These are phyloP conservation scores for Diplodus puntazzo DNA, from an alignment of 2,797 vertebrate species.

Conservation along the genomic window DNA sequence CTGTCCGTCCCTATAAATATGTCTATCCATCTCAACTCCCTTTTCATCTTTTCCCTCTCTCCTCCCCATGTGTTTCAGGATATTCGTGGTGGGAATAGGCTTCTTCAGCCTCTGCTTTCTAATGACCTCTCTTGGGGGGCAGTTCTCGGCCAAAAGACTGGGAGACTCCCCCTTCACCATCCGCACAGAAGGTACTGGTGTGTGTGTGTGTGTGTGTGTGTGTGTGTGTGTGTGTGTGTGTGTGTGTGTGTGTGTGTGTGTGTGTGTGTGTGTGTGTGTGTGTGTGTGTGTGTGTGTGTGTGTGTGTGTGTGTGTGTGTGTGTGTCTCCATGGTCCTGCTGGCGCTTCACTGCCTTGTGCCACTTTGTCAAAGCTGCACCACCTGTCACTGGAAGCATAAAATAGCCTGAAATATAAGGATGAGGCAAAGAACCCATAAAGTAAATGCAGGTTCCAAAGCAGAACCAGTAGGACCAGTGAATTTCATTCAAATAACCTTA, in stretches of 20 bases:
- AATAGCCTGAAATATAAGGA: slow-evolving; percentile 2
- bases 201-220: slow-evolving; percentile 15
- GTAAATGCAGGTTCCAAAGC: slow-evolving; percentile 13
- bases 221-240: slow-evolving; percentile 30
- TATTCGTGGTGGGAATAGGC: slow-evolving; percentile 94
- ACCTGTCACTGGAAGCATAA: slow-evolving; percentile 32
- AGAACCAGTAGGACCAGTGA: not conserved
- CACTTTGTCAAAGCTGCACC: slow-evolving; percentile 43
- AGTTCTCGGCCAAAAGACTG: slow-evolving; percentile 93
- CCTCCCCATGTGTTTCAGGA: slow-evolving; percentile 81
- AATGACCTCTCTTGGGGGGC: slow-evolving; percentile 95
- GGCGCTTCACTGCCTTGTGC: slow-evolving; percentile 40
- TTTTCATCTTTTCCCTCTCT: slow-evolving; percentile 45
- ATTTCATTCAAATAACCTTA: slow-evolving; percentile 18
- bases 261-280: slow-evolving; percentile 15
- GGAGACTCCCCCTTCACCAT: slow-evolving; percentile 96
- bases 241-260: slow-evolving; percentile 35
- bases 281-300: slow-evolving; percentile 25
- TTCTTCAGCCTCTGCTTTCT: slow-evolving; percentile 98
- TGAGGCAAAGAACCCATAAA: slow-evolving; percentile 17
- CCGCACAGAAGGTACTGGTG: slow-evolving; percentile 91
- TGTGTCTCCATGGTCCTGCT: slow-evolving; percentile 36
- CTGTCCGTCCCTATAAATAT: slow-evolving; percentile 39
- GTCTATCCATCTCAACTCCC: slow-evolving; percentile 31
- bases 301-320: slow-evolving; percentile 26